Conservation (phyloP, 2,888 invertebrate genomes). For the Ganaspis brasiliensis region DNA sequence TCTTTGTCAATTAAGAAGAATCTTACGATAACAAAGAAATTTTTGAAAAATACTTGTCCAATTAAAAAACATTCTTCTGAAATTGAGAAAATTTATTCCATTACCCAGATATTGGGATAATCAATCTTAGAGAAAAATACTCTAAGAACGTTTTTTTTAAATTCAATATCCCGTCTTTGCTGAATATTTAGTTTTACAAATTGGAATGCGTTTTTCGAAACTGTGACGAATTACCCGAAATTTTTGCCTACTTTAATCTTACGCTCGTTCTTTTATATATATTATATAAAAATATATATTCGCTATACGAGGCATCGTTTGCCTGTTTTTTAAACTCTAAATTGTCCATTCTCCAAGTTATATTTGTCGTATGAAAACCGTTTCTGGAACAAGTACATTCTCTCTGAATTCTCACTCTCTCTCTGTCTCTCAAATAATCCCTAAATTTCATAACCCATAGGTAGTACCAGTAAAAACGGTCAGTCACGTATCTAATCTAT, state of each 20-base stretch:
- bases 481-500: conserved; percentile 28
- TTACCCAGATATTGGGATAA: no score
- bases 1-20: no score
- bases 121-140: no score
- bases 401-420: background rate
- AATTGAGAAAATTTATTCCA: no score
- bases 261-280: conserved; percentile 19
- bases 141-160: no score
- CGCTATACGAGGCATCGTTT: conserved; percentile 35
- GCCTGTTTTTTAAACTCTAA: conserved; percentile 20
- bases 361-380: conserved; percentile 1
- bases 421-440: background rate
- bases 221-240: background rate
- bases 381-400: background rate
- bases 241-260: conserved; percentile 1
- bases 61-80: no score
- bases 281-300: conserved; percentile 40
- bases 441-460: background rate
- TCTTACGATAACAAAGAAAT: no score
- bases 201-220: no score
- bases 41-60: no score
- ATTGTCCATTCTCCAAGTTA: background rate
- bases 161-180: no score
- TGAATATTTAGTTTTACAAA: background rate
- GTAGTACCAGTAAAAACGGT: conserved; percentile 4